Conservation (phyloP, 2,797 vertebrate species). For the Meriones psammophilus region DNA sequence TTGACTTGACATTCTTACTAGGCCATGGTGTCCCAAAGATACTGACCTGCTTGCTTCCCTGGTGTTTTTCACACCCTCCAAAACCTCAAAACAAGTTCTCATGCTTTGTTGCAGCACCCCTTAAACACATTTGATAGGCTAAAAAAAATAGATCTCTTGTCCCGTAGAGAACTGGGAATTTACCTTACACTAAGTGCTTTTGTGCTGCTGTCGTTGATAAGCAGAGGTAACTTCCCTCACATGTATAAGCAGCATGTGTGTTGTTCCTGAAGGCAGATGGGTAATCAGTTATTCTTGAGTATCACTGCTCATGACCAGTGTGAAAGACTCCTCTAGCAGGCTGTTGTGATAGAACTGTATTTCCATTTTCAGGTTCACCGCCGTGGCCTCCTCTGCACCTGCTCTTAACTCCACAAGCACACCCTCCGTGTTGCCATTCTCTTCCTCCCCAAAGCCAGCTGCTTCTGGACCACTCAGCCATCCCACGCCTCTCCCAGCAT, state of each 20-base stretch:
- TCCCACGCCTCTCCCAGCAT: slow-evolving; percentile 56
- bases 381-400: slow-evolving; percentile 87
- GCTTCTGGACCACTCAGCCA: slow-evolving; percentile 83
- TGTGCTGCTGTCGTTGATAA: neutral
- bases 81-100: neutral
- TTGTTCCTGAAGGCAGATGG: neutral
- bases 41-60: neutral
- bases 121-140: neutral
- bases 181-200: neutral
- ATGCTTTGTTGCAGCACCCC: neutral
- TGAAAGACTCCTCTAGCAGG: neutral
- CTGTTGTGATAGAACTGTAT: neutral
- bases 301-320: neutral
- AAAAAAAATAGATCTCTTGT: neutral
- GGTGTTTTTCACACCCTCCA: neutral
- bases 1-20: neutral
- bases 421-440: slow-evolving; percentile 88
- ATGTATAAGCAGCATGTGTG: neutral
- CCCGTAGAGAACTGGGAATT: neutral
- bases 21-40: neutral
- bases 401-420: slow-evolving; percentile 15
- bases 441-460: slow-evolving; percentile 88
- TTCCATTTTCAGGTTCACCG: slow-evolving; percentile 89
- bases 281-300: neutral
- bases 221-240: slow-evolving; percentile 56